phyloP scores from a whole-genome alignment of 2,113 vertebrate genomes.

The Glaucidium brasilianum region DNA sequence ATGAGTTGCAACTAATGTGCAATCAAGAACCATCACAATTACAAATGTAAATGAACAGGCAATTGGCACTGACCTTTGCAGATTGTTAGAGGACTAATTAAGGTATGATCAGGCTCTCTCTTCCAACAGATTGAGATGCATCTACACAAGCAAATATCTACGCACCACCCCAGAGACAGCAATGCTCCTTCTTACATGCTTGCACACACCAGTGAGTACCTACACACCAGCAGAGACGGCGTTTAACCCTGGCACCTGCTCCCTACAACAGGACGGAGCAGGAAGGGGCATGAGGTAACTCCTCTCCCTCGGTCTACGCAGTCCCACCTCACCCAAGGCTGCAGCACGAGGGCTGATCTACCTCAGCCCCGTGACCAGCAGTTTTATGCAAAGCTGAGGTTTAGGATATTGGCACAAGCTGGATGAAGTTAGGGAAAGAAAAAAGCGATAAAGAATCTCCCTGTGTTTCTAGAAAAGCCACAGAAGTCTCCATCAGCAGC shows the following conservation, averaged over 20 bases:
- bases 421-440: neutral
- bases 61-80: slow-evolving; percentile 80
- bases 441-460: neutral
- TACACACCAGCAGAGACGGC: fast-evolving
- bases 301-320: fast-evolving
- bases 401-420: neutral
- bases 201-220: neutral
- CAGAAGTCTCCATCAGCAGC: neutral
- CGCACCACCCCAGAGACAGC: neutral
- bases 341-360: neutral
- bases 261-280: fast-evolving
- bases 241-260: fast-evolving
- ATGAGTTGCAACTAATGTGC: slow-evolving; percentile 67
- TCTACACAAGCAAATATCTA: slow-evolving; percentile 25
- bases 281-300: neutral
- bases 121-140: slow-evolving; percentile 70
- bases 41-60: slow-evolving; percentile 79
- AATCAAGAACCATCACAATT: slow-evolving; percentile 80
- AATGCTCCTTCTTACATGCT: neutral
- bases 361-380: neutral
- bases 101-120: slow-evolving; percentile 72
- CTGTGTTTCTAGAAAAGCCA: neutral
- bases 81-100: slow-evolving; percentile 82
- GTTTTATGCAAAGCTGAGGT: too few relatives aligned
- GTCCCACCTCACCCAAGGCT: neutral